Evolutionary conservation across 1,140 invertebrate species (phyloP).

Genomic region (Neoseiulus cucumeris): DNA sequence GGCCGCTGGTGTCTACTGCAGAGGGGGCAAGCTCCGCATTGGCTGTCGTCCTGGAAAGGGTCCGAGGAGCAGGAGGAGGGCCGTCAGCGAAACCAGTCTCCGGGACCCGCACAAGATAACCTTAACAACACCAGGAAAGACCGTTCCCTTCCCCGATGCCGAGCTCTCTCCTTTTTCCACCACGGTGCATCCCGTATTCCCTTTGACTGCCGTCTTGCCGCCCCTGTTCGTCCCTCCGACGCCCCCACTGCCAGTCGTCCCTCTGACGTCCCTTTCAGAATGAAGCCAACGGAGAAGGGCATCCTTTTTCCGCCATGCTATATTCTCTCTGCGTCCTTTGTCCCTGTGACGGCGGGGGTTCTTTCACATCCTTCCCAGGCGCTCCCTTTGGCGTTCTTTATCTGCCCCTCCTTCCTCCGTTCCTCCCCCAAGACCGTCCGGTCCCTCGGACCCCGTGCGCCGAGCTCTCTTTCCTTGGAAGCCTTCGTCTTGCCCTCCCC

Average conservation of each 20-base stretch:
- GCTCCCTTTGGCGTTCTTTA: too few relatives aligned
- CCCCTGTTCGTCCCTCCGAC: not conserved
- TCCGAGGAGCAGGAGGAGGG: not conserved
- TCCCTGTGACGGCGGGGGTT: too few relatives aligned
- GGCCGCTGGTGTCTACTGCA: constrained; percentile 6
- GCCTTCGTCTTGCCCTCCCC: too few relatives aligned
- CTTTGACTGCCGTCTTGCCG: not conserved
- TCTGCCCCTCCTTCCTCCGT: too few relatives aligned
- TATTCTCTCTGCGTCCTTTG: too few relatives aligned
- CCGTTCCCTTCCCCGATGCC: not conserved
- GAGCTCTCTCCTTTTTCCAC: not conserved
- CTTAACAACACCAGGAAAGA: not conserved
- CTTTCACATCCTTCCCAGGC: too few relatives aligned
- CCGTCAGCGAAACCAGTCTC: not conserved
- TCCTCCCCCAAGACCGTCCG: too few relatives aligned
- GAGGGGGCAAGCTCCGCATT: constrained; percentile 1
- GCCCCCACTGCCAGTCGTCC: not conserved
- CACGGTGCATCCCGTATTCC: not conserved
- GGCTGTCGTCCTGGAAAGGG: not conserved
- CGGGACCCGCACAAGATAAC: not conserved
- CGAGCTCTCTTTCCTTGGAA: too few relatives aligned
- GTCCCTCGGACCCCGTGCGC: too few relatives aligned
- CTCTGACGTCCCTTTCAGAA: too few relatives aligned
- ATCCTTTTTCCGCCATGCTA: too few relatives aligned
- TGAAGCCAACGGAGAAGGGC: too few relatives aligned